Conservation (phyloP, 2,888 invertebrate species). For the Cenopis cana region DNA sequence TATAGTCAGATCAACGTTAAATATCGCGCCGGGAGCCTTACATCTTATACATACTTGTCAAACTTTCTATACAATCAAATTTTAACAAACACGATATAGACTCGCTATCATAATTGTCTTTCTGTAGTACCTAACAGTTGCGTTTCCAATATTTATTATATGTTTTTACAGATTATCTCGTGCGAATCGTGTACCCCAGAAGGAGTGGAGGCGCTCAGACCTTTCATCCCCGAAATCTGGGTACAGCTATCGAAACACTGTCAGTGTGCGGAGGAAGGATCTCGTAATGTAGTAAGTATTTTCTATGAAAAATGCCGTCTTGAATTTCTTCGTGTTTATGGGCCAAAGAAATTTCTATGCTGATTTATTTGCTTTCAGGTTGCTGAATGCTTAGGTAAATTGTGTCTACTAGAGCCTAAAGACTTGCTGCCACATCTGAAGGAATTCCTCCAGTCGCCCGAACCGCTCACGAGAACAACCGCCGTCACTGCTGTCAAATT, state of each 20-base stretch:
- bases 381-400: constrained; percentile 98
- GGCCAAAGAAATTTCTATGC: not conserved
- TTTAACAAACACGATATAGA: too few species aligned
- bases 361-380: constrained; percentile 72
- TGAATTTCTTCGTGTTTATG: not conserved
- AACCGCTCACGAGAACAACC: constrained; percentile 96
- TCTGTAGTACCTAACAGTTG: not conserved
- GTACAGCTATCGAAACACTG: constrained; percentile 96
- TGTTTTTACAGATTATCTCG: constrained; percentile 88
- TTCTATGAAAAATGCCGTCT: not conserved
- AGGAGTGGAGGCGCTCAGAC: constrained; percentile 90
- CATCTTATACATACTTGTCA: too few species aligned
- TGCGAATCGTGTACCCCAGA: constrained; percentile 91
- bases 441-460: constrained; percentile 91
- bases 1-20: too few species aligned
- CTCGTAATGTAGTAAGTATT: constrained; percentile 94
- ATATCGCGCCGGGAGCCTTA: too few species aligned
- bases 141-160: not conserved
- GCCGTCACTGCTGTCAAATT: constrained; percentile 99
- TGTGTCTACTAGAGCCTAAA: constrained; percentile 96
- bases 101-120: too few species aligned
- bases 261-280: constrained; percentile 98
- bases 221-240: constrained; percentile 96
- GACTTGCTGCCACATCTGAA: constrained; percentile 95
- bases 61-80: too few species aligned